Evolutionary conservation across 2,888 invertebrate species (phyloP).

Genomic region (Choreutis nemorana): DNA sequence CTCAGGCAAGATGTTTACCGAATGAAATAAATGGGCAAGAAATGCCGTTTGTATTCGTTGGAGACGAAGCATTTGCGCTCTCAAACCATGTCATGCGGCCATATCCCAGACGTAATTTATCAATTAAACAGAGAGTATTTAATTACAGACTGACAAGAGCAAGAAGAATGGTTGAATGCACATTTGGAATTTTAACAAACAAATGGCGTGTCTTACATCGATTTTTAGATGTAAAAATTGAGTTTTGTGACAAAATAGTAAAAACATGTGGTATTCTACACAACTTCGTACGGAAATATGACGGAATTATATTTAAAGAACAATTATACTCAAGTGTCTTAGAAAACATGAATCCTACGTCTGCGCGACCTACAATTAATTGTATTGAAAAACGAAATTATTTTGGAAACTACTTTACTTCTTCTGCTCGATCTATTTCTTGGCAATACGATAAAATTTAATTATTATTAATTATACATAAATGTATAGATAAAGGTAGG

Average conservation of each 20-base stretch:
- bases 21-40: conserved; percentile 8
- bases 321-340: conserved; percentile 2
- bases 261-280: conserved; percentile 11
- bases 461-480: too few species aligned
- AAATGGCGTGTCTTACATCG: conserved; percentile 15
- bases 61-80: conserved; percentile 18
- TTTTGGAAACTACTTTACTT: conserved; percentile 14
- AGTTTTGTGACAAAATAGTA: conserved; percentile 2
- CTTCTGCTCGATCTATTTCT: conserved; percentile 11
- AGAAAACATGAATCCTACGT: background rate
- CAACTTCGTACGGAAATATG: conserved; percentile 3
- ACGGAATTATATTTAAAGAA: conserved; percentile 5
- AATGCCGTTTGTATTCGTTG: conserved; percentile 16
- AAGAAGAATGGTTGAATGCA: conserved; percentile 13
- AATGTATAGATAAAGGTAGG: too few species aligned
- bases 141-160: conserved; percentile 15
- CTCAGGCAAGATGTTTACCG: conserved; percentile 8
- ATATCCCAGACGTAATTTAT: conserved; percentile 16
- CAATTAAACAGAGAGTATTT: conserved; percentile 8
- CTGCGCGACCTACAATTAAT: background rate
- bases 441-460: conserved; percentile 8
- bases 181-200: conserved; percentile 14
- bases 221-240: conserved; percentile 2
- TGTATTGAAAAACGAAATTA: conserved; percentile 10
- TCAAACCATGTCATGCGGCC: conserved; percentile 16